Evolutionary conservation across 2,797 vertebrate species (phyloP).

Genomic region (Nannoperca obscura): DNA sequence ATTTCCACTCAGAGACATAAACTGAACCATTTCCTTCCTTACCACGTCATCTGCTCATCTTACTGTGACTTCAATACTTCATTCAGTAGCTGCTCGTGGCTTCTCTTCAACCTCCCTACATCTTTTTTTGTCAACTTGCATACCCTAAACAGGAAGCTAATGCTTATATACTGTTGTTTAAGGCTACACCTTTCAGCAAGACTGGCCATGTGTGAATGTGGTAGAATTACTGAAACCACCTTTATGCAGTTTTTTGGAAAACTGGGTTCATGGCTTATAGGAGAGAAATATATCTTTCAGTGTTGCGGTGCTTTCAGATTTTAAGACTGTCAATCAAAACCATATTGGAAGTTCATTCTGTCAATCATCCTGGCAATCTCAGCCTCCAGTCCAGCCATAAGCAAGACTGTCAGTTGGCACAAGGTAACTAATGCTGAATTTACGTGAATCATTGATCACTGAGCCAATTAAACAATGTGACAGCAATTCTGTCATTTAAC

Average conservation of each 20-base stretch:
- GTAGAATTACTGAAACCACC: not conserved
- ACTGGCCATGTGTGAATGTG: not conserved
- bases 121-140: not conserved
- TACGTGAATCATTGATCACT: no score
- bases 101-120: not conserved
- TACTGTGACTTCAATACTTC: not conserved
- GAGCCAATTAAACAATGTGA: no score
- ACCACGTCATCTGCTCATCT: not conserved
- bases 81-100: not conserved
- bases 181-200: not conserved
- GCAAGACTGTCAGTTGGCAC: not conserved
- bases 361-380: conserved; percentile 24
- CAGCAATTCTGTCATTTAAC: not conserved
- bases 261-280: not conserved
- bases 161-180: not conserved
- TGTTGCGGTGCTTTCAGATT: not conserved
- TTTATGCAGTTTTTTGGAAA: not conserved
- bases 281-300: not conserved
- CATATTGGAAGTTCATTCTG: not conserved
- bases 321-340: conserved; percentile 22
- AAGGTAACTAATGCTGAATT: no score
- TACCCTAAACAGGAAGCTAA: not conserved
- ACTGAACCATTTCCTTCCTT: not conserved
- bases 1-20: conserved; percentile 1
- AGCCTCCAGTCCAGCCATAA: not conserved